Evolutionary conservation across 2,113 vertebrate genomes (phyloP), one percentile per base, ranked within the genome.

Genomic region (Thamnophis sirtalis): DNA sequence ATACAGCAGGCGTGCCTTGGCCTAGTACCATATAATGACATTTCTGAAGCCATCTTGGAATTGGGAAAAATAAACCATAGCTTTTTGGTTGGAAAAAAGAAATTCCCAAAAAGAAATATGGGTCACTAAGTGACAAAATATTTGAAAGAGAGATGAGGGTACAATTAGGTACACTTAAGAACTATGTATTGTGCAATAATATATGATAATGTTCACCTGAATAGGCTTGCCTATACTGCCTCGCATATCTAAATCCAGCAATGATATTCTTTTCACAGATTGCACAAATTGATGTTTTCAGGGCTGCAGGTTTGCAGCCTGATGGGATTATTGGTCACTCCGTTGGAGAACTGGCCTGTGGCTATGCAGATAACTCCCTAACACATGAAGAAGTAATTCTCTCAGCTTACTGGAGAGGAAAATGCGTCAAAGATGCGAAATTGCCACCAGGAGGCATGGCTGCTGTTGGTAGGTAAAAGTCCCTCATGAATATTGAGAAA

Each of bases 311-410:
- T 58, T 98, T 99, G 92, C 95, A 95, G 28, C 99, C 99, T 0
- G 98, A 99, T 4, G 99, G 99, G 19, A 99, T 99, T 91, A 80
- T 99, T 0, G 99, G 99, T 0, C 99, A 99, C 96, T 99, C 99
- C 0, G 98, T 99, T 55, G 99, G 99, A 15, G 99, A 99, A 94
- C 94, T 99, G 89, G 98, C 99, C 89, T 99, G 99, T n/a, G 98
- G 98, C 92, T 99, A 99, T 0, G 99, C 98, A 0, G 99, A 99
- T 7, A 96, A 98, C 86, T 99, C 98, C 88, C 95, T 99, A 38
- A 98, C 97, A 53, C 99, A 98, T 5, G 96, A 95, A 4, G 99
- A 99, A 96, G 98, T 97, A 3, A 89, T 99, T 92, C 98, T 99
- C 1, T 97, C 98, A 0, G 98, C 99, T 22, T 99, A 99, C 73